These are phyloP conservation scores for Tetranychus cinnabarinus DNA, from an alignment of 1,140 invertebrate genomes.

Conservation along the genomic window DNA sequence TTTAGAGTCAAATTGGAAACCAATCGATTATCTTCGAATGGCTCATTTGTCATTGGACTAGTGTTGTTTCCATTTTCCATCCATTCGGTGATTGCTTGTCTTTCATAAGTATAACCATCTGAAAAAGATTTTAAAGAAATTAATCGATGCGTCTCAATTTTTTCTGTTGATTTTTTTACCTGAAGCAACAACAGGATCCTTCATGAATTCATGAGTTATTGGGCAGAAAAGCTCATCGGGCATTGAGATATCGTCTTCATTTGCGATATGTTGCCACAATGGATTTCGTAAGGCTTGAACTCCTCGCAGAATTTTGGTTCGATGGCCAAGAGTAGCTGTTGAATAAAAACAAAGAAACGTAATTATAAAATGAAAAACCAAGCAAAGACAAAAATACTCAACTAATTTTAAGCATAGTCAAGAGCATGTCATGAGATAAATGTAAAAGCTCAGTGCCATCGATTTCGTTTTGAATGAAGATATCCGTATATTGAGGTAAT, in stretches of 20 bases:
- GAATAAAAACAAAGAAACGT: not conserved
- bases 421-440: constrained; percentile 27
- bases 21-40: constrained; percentile 29
- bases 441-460: constrained; percentile 33
- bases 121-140: constrained; percentile 11
- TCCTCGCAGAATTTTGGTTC: constrained; percentile 23
- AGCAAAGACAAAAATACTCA: not conserved
- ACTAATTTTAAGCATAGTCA: constrained; percentile 25
- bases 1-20: constrained; percentile 25
- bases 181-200: constrained; percentile 42
- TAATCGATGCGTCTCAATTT: not conserved
- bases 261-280: constrained; percentile 13
- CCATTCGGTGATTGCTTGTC: constrained; percentile 45
- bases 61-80: constrained; percentile 40
- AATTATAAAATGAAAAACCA: not conserved
- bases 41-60: constrained; percentile 49
- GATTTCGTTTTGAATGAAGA: constrained; percentile 25
- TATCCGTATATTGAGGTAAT: constrained; percentile 25
- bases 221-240: constrained; percentile 46
- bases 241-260: constrained; percentile 7
- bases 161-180: constrained; percentile 22
- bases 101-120: constrained; percentile 56
- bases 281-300: constrained; percentile 14
- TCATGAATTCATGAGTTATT: constrained; percentile 54
- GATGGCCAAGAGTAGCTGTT: constrained; percentile 16